These are phyloP conservation scores for Python bivittatus DNA, from an alignment of 2,113 vertebrate species.

Conservation along the genomic window DNA sequence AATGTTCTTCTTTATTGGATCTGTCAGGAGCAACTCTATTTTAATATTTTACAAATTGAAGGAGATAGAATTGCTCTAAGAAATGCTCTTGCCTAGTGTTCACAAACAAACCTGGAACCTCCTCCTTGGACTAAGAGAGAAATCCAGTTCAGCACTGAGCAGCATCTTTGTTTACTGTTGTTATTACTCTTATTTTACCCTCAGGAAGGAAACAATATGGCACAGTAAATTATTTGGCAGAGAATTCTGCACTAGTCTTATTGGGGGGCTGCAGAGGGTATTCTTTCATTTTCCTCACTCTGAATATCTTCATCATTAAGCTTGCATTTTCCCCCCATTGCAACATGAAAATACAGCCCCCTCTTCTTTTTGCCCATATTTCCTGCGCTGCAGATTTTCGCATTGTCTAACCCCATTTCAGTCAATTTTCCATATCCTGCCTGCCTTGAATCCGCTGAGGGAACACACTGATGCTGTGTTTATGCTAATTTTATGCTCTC, in stretches of 20 bases:
- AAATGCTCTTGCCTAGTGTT: slow-evolving; percentile 39
- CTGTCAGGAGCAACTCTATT: slow-evolving; percentile 66
- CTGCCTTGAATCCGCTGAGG: slow-evolving; percentile 75
- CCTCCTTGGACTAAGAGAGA: slow-evolving; percentile 58
- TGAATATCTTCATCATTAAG: slow-evolving; percentile 69
- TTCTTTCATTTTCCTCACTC: slow-evolving; percentile 60
- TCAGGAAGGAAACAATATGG: slow-evolving; percentile 60
- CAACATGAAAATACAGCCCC: slow-evolving; percentile 58
- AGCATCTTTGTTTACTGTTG: slow-evolving; percentile 57
- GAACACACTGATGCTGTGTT: slow-evolving; percentile 81
- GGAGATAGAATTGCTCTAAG: slow-evolving; percentile 51
- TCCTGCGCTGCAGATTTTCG: slow-evolving; percentile 73
- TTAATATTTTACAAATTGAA: slow-evolving; percentile 76
- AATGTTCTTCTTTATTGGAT: slow-evolving; percentile 66
- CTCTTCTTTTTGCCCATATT: slow-evolving; percentile 55
- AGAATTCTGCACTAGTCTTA: slow-evolving; percentile 53
- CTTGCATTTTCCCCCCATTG: slow-evolving; percentile 44
- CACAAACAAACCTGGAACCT: slow-evolving; percentile 37
- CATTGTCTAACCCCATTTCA: slow-evolving; percentile 82
- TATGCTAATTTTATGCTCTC: slow-evolving; percentile 89
- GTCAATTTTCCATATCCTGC: slow-evolving; percentile 82
- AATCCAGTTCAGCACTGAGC: slow-evolving; percentile 58
- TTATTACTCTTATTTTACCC: slow-evolving; percentile 61
- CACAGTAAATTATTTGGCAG: slow-evolving; percentile 61
- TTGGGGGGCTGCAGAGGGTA: slow-evolving; percentile 17